Evolutionary conservation across 2,888 invertebrate genomes (phyloP), one percentile per base, ranked within the genome.

Genomic region (Campoplex capitator): DNA sequence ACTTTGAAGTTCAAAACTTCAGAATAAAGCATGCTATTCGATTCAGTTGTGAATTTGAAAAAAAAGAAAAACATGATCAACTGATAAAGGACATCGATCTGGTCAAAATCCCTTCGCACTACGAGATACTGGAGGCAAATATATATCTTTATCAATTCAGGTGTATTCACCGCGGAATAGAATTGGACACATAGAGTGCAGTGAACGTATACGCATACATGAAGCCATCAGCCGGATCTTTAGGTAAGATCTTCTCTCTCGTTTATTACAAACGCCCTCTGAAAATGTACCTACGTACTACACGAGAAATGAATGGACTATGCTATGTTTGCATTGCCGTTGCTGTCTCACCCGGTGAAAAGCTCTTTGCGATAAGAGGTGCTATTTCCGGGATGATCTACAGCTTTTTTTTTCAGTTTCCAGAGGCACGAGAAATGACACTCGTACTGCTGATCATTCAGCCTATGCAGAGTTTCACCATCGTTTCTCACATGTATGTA

Each of bases 371-470:
- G 79, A 86, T 83, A 86, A 86, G 80, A 86, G 83, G 79, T 79
- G 82, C 85, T 85, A 83, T 80, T 86, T 83, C 83, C 86, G 67
- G 68, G 79, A 86, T 86, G 79, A 86, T 83, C 83, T 76, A 76
- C 76, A 83, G 83, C 86, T 23, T 23, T 23, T 83, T 79, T 86
- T 84, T 83, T 80, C 70, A 48, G 42, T 88, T 76, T 77, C 80
- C 73, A 42, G 32, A 35, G 71, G 56, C 67, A 35, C 32, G 68
- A 74, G 62, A 73, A 32, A 65, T 42, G 28, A 38, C 56, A 35
- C 58, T 23, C 65, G 58, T 70, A 13, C 77, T 23, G 81, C 28
- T 56, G n/a, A 71, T 70, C 75, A 56, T 51, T 85, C 68, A 76
- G 32, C 78, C 32, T 71, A 32, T 70, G 58, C 58, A 67, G 4